Evolutionary conservation across 2,113 vertebrate species (phyloP).

Genomic region (Bucco capensis): DNA sequence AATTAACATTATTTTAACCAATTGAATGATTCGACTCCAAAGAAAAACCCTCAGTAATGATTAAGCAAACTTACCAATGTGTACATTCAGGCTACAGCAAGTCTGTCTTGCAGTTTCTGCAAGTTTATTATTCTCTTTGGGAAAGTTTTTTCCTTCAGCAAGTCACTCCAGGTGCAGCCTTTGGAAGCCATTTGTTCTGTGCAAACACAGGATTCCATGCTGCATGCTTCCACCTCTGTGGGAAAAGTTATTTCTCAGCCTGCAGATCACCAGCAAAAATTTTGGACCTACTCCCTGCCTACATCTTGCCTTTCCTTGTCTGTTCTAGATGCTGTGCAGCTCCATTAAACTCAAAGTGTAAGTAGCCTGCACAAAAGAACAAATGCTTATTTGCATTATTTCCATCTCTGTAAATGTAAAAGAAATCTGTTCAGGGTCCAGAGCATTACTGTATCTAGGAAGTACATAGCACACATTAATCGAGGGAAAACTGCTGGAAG

Average conservation of each 20-base stretch:
- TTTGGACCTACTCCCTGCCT: neutral
- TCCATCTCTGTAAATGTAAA: neutral
- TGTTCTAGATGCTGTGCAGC: neutral
- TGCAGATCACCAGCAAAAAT: neutral
- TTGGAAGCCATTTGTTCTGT: neutral
- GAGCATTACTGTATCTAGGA: neutral
- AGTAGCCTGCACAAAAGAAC: neutral
- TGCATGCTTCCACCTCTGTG: neutral
- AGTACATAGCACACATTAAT: neutral
- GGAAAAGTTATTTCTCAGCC: neutral
- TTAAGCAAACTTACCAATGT: neutral
- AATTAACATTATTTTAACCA: neutral
- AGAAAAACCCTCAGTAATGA: neutral
- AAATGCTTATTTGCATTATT: neutral
- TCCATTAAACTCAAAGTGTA: neutral
- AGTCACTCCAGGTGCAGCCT: neutral
- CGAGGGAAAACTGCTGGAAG: neutral
- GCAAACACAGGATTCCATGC: neutral
- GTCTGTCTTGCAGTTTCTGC: neutral
- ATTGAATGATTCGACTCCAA: constrained; percentile 1
- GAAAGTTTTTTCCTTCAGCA: neutral
- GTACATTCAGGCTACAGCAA: neutral
- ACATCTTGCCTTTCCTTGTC: neutral
- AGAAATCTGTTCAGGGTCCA: neutral
- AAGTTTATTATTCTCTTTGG: neutral